Base-by-base conservation (phyloP, 2,797 vertebrate genomes). In the Remorina albescens region DNA sequence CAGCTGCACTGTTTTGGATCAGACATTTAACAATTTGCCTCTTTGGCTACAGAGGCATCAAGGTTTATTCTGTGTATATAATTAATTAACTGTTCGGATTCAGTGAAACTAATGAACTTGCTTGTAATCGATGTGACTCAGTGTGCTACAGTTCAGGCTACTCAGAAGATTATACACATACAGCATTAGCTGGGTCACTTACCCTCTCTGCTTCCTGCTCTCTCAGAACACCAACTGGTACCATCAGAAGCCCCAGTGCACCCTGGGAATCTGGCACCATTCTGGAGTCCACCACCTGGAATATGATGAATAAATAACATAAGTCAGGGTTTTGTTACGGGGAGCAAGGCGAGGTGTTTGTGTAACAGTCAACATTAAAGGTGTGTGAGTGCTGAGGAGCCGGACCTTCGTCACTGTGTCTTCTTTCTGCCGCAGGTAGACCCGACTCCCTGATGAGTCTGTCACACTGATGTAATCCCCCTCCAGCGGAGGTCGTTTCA, bases 381-480 rank as follows among this genome's bases (percentile, higher is more conserved):
- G 13, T n/a, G 19, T 62, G 37, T 6, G 21, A n/a, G 9, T 5
- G n/a, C 21, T 30, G 23, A 16, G 23, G 26, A n/a, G 18, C 19
- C 44, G 32, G 8, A 91, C 93, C 84, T 90, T 82, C 25, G 21
- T 21, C 16, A 5, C 62, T 0, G 59, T 21, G 41, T 97, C 95
- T 0, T 95, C 93, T 32, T 82, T 94, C 55, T 97, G 82, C 12
- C 92, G 82, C 79, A 99, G 92, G 81, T 97, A 99, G 23, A 96
- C 95, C 1, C 98, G 91, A 76, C 85, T 92, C 28, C 98, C 98
- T 0, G 81, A 82, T 0, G 92, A 94, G 76, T 97, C 96, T 0
- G 98, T 99, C 83, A 99, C 97, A 0, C 93, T 96, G 93, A 99
- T 11, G n/a, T 95, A 99, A 44, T 97, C 96, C 60, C 97, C 97